phyloP scores from a whole-genome alignment of 2,113 vertebrate species.

The Cyprinodon tularosa region DNA sequence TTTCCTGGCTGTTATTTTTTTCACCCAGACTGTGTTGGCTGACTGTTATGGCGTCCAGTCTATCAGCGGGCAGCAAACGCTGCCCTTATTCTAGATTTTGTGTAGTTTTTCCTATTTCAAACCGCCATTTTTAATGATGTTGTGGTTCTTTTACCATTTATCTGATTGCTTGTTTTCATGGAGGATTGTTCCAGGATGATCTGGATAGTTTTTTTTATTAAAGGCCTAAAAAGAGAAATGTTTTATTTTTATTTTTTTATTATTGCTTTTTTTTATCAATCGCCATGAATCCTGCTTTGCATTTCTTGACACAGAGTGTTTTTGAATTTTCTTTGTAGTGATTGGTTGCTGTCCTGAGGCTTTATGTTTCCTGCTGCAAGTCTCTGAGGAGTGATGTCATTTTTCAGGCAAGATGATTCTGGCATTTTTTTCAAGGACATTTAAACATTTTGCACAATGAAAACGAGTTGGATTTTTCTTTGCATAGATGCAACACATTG shows the following conservation, averaged over 20 bases:
- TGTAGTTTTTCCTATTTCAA: constrained; percentile 64
- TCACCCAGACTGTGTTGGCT: constrained; percentile 67
- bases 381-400: constrained; percentile 46
- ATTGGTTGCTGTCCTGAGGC: constrained; percentile 36
- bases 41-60: constrained; percentile 75
- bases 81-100: constrained; percentile 52
- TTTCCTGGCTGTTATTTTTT: constrained; percentile 58
- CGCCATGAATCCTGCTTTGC: constrained; percentile 37
- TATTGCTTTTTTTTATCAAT: constrained; percentile 9
- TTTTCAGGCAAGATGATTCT: constrained; percentile 32
- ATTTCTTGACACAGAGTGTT: constrained; percentile 34
- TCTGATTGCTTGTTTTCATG: constrained; percentile 49
- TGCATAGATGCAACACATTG: constrained; percentile 1
- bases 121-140: constrained; percentile 38
- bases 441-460: constrained; percentile 18
- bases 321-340: constrained; percentile 41
- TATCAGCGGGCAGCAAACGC: constrained; percentile 66
- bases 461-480: constrained; percentile 10
- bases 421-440: constrained; percentile 25
- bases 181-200: constrained; percentile 48
- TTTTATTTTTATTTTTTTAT: constrained; percentile 60
- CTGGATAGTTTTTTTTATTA: constrained; percentile 52
- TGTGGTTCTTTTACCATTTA: constrained; percentile 38
- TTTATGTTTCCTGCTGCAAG: constrained; percentile 33
- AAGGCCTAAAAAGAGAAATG: not conserved